Percentiles rank a stretch among this genome's conserved stretches.
Conservation (phyloP, 35 echinoderm and acorn worm genomes). For the Hemicentrotus pulcherrimus region DNA sequence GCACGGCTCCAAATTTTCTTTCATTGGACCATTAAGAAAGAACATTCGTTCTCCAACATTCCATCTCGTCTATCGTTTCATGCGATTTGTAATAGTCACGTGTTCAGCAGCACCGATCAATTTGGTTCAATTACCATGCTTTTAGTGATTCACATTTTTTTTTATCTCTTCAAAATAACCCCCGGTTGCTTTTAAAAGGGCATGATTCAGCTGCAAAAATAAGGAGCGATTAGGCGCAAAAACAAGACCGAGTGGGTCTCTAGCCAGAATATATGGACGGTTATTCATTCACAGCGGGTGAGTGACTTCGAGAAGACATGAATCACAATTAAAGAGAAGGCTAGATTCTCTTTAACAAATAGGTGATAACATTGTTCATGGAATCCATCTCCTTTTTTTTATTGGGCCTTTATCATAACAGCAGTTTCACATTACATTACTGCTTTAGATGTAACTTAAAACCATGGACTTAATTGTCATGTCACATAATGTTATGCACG, state of each 20-base stretch:
- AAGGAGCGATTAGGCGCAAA: background rate
- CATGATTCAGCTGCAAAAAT: background rate
- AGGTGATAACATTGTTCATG: too few species aligned
- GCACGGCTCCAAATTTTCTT: too few species aligned
- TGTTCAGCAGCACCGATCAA: background rate
- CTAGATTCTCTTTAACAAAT: too few species aligned
- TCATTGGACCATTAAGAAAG: background rate
- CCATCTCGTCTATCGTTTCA: background rate
- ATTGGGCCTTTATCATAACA: too few species aligned
- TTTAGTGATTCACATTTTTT: background rate
- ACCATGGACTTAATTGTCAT: too few species aligned
- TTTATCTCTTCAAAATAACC: background rate
- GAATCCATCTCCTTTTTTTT: too few species aligned
- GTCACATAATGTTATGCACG: too few species aligned
- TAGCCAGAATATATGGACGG: background rate
- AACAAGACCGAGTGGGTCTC: background rate
- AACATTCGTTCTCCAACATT: background rate
- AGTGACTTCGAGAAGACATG: background rate
- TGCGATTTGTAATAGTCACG: background rate
- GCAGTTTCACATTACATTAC: too few species aligned
- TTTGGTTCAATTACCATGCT: background rate
- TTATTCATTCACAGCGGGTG: background rate
- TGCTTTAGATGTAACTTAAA: too few species aligned
- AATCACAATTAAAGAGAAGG: background rate
- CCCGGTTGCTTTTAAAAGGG: background rate